Conservation (phyloP, 92 coral and sea anemone species). For the Blastomussa wellsi region DNA sequence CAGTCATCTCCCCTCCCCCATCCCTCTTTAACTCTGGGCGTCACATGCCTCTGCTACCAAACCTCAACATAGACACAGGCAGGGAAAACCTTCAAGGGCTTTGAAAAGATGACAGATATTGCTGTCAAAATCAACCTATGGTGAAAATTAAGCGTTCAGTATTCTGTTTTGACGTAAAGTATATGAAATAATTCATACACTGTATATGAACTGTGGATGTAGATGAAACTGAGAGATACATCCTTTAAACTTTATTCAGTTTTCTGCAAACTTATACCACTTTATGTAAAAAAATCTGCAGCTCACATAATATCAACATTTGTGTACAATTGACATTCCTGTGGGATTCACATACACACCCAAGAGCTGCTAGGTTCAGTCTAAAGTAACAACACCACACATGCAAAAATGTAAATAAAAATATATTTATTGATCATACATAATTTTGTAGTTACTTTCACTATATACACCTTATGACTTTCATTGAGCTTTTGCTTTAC, state of each 20-base stretch:
- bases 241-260: background rate
- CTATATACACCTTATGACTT: background rate
- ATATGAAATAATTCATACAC: no score
- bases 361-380: background rate
- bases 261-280: background rate
- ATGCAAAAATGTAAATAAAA: background rate
- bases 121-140: background rate
- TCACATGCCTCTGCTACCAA: background rate
- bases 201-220: no score
- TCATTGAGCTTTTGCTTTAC: background rate
- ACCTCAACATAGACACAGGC: background rate
- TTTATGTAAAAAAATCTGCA: background rate
- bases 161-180: background rate
- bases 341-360: background rate
- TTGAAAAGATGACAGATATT: background rate
- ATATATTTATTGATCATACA: constrained; percentile 19
- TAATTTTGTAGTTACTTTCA: background rate
- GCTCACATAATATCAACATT: background rate
- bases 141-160: background rate
- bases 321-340: background rate
- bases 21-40: background rate
- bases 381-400: background rate
- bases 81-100: background rate
- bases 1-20: background rate
- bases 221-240: background rate